A percentile compares a stretch with the other conserved stretches of the same genome.
Evolutionary conservation across 2,797 vertebrate species (phyloP).

Genomic region (Cryptoprocta ferox): DNA sequence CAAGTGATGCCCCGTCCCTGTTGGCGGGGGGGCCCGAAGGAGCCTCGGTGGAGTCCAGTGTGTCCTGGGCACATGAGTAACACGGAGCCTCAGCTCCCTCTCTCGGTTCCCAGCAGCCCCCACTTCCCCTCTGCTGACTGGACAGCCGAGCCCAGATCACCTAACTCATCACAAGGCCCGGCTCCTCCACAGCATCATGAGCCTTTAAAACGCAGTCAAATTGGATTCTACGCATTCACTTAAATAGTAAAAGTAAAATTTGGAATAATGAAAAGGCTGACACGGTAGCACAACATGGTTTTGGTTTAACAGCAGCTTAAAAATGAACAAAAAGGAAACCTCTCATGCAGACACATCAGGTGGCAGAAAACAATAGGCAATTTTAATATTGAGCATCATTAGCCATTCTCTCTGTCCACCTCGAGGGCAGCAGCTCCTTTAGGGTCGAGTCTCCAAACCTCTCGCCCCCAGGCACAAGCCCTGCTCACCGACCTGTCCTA

Average conservation of each 20-base stretch:
- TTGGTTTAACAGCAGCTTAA: slow-evolving; percentile 90
- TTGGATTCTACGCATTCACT: slow-evolving; percentile 77
- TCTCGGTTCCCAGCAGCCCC: neutral
- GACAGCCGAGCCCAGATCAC: neutral
- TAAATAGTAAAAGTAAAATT: slow-evolving; percentile 86
- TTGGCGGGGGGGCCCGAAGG: neutral
- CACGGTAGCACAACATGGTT: slow-evolving; percentile 88
- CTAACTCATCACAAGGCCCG: slow-evolving; percentile 8
- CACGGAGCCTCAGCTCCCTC: neutral
- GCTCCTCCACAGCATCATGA: slow-evolving; percentile 55
- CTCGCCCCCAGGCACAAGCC: slow-evolving; percentile 39
- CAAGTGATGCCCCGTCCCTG: neutral
- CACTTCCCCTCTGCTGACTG: neutral
- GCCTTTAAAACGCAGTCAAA: slow-evolving; percentile 68
- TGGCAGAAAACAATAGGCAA: slow-evolving; percentile 91
- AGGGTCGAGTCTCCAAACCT: slow-evolving; percentile 2
- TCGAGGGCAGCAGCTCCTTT: slow-evolving; percentile 56
- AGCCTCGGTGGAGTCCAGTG: neutral
- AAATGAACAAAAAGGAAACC: slow-evolving; percentile 91
- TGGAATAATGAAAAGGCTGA: slow-evolving; percentile 86
- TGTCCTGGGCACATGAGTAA: neutral
- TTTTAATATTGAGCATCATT: slow-evolving; percentile 87
- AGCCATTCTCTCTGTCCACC: slow-evolving; percentile 61
- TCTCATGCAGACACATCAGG: slow-evolving; percentile 96
- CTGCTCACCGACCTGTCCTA: neutral